Evolutionary conservation across 2,797 vertebrate genomes (phyloP), one percentile per base, ranked within the genome.

Genomic region (Epinephelus awoara): DNA sequence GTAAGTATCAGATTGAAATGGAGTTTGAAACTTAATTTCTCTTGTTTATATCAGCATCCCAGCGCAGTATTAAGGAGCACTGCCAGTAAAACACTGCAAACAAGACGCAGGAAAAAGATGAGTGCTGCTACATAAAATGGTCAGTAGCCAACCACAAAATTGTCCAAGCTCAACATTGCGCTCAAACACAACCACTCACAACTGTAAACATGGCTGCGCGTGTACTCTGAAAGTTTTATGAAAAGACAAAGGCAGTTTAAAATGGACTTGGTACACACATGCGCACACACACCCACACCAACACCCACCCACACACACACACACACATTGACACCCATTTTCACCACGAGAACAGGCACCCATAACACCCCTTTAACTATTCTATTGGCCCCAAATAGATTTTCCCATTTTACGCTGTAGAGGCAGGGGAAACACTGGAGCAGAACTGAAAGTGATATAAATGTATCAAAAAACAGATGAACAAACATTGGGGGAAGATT

Each of bases 381-480:
- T 97, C 97, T 97, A 98, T 95, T 96, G 97, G 98, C 96, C 96
- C 94, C 95, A 97, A 98, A 99, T 98, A 96, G 97, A 98, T 98
- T 98, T 95, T 98, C 97, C 96, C 96, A 97, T 98, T 98, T 98
- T 97, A 96, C 96, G 96, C 96, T 95, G 95, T 95, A 96, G 96
- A 96, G 96, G 96, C 96, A 96, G 96, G 94, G 96, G 96, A 98
- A 97, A 99, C 97, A 97, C 96, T 96, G 96, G 96, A 98, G 96
- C 97, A 97, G 97, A 97, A 97, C 96, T 96, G 97, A 98, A 93
- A 97, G 95, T 96, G 97, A 97, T 97, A 97, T 96, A 98, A 97
- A 98, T 96, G 97, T 98, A 98, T 98, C 97, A 99, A 97, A 97
- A 99, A 97, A 96, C 96, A 98, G 97, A 99, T 97, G 97, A 98